Evolutionary conservation across 2,113 vertebrate species (phyloP), one percentile per base, ranked within the genome.

Genomic region (Tinamus guttatus): DNA sequence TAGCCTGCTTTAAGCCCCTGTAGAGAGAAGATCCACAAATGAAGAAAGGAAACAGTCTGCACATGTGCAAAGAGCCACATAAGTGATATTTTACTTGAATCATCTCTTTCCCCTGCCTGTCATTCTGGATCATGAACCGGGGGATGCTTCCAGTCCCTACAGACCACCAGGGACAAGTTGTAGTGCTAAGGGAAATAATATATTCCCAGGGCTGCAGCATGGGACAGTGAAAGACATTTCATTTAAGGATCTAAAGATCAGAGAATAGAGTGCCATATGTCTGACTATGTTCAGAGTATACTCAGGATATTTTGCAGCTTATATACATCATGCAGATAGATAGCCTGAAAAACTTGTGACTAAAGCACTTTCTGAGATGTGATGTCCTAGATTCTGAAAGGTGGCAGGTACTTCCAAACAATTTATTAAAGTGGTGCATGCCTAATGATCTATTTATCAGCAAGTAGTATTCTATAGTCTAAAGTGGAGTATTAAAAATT

Each of bases 151-250:
- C 40, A 65, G 28, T 40, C 3, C 8, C 17, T 12, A 17, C 28
- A 45, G 45, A n/a, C 9, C 27, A 13, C 0, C 0, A 0, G 17
- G 18, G 4, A 28, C 47, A 60, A 51, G 41, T 7, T 68, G 38
- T 45, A 32, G 36, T 40, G 30, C 8, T 10, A 11, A 36, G 43
- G 58, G 36, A 81, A 78, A 58, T 58, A 34, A 9, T 24, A 34
- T 73, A 13, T 22, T 85, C 49, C 36, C 58, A 41, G 16, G 47
- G 15, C 30, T 62, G 40, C 45, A 45, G 14, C 18, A 49, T 62
- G 59, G 45, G 83, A 74, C 24, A 0, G 1, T 70, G 68, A 69
- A 62, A 83, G 28, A 83, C 5, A 74, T 86, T 92, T 90, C 1
- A 70, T 70, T 49, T 70, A 59, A 70, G 77, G 68, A 59, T 84